Conservation (phyloP, 2,113 vertebrate species). For the Actinemys pallida region DNA sequence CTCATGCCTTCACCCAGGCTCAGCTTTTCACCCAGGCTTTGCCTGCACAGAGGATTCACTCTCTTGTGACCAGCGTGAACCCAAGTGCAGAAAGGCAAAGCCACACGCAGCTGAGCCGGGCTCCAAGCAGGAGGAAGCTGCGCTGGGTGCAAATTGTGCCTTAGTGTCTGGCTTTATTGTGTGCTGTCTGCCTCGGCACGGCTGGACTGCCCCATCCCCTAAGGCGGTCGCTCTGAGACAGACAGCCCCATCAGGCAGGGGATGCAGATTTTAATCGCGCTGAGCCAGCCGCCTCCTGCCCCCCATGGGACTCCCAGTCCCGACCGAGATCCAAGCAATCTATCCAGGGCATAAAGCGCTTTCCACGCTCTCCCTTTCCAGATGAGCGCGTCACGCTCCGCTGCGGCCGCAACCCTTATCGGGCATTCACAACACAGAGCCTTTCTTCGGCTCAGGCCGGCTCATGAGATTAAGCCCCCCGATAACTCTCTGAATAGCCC, state of each 20-base stretch:
- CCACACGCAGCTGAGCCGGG: neutral
- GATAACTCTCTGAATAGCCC: neutral
- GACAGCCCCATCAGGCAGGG: neutral
- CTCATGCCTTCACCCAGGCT: neutral
- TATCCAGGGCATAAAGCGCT: neutral
- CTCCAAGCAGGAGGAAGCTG: neutral
- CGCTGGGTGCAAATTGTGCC: neutral
- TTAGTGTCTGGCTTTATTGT: neutral
- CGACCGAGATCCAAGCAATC: neutral
- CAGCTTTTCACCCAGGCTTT: neutral
- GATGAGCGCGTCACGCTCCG: neutral
- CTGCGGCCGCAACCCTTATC: neutral
- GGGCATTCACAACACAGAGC: neutral
- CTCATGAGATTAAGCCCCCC: neutral
- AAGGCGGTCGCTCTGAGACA: neutral
- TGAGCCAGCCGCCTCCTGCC: neutral
- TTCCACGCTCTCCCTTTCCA: neutral
- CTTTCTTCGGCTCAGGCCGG: neutral
- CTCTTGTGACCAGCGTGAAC: neutral
- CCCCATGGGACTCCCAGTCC: neutral
- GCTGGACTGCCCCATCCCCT: neutral
- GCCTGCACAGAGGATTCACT: neutral
- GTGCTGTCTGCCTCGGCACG: neutral
- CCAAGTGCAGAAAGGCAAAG: neutral
- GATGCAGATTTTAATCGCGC: neutral